Evolutionary conservation across 2,888 invertebrate genomes (phyloP), one percentile per base, ranked within the genome.

Genomic region (Coremacera marginata): DNA sequence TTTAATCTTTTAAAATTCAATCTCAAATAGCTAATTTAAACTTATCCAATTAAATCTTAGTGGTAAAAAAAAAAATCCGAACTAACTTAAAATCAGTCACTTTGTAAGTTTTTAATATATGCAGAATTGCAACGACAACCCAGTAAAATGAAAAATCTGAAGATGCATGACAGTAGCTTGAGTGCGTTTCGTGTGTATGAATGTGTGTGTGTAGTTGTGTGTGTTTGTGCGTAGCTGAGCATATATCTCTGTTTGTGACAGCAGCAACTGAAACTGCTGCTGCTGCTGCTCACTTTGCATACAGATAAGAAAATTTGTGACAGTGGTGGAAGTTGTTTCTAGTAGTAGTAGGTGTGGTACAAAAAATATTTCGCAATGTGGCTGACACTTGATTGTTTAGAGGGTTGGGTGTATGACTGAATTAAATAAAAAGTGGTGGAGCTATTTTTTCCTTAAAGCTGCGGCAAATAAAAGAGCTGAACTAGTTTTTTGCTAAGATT

Each of bases 291-390:
- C 72, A 72, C 72, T 72, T 72, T 72, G 72, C 72, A 72, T 72
- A 72, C 62, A 72, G 72, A 72, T 72, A 72, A 72, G 72, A 72
- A 72, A 72, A 72, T 72, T 72, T 60, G 72, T 49, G 60, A 72
- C 72, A 60, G 70, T 70, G 9, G 25, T 68, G 31, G 19, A 34
- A 65, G 37, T 37, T 8, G 31, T 19, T 16, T 27, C 37, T 14
- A 11, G 52, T 55, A 25, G 70, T 37, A 44, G 49, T 34, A 8
- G 60, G 60, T 27, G 72, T 72, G 60, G 60, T 49, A 25, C 19
- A 19, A 51, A 65, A 65, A n/a, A n/a, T 27, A 8, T 16, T 27
- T 19, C 37, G n/a, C 63, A 34, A 27, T 65, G 63, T 19, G 19
- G 63, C 34, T 65, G 63, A 65, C 63, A 60, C 27, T 60, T 27